Percentiles rank a stretch among this genome's conserved stretches.
Evolutionary conservation across 1,140 invertebrate genomes (phyloP).

Genomic region (Platorchestia sp.): DNA sequence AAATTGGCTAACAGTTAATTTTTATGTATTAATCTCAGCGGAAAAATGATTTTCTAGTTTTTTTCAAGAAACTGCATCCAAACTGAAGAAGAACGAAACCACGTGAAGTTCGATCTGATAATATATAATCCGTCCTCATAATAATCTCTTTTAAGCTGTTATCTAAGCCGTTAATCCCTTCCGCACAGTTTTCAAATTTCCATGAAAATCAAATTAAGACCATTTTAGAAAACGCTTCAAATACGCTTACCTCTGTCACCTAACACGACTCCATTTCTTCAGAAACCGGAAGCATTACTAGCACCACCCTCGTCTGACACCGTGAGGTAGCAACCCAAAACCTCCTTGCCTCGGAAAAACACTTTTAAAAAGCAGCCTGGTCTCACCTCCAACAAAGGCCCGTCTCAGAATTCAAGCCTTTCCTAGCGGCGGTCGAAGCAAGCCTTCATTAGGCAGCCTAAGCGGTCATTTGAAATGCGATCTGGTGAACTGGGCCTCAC

Average conservation of each 20-base stretch:
- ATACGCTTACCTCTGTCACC: background rate
- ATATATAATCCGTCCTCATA: no score
- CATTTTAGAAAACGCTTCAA: background rate
- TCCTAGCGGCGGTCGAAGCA: background rate
- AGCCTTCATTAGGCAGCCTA: constrained; percentile 10
- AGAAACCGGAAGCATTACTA: background rate
- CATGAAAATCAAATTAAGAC: background rate
- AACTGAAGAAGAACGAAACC: no score
- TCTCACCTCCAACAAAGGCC: background rate
- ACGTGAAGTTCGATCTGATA: no score
- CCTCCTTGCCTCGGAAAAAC: background rate
- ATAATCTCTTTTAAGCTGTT: no score
- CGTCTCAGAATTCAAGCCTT: constrained; percentile 43
- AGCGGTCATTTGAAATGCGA: constrained; percentile 47
- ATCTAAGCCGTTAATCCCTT: no score
- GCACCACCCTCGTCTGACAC: background rate
- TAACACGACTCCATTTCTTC: background rate
- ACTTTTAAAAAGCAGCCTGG: background rate
- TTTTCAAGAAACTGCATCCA: no score
- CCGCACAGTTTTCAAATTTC: background rate
- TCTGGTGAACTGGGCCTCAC: background rate
- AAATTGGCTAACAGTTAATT: no score
- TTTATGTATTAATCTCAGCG: no score
- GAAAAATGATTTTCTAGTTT: no score
- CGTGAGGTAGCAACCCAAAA: background rate